Evolutionary conservation across 2,797 vertebrate species (phyloP), one percentile per base, ranked within the genome.

Genomic region (Myotis myotis): DNA sequence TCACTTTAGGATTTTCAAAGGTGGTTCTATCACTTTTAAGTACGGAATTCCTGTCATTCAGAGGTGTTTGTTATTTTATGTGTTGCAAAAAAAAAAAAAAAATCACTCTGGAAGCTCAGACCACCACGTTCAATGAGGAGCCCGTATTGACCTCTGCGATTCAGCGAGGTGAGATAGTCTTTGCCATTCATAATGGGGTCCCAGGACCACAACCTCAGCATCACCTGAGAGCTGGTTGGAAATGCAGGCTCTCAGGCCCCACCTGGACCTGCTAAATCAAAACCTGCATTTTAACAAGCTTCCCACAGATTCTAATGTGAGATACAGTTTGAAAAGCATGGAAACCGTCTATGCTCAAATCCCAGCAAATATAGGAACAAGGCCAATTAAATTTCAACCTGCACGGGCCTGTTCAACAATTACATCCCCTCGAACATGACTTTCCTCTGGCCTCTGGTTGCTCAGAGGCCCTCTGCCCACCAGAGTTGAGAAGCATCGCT

Each of bases 401-500:
- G 97, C 85, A 6, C 0, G 19, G 90, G 53, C 95, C 75, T 92
- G 95, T 33, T 49, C 22, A 36, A 47, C 44, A 78, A 8, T 53
- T 20, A n/a, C 12, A 28, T n/a, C 1, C 1, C 72, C 33, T 1
- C 0, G 11, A 92, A 92, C 91, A 49, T 13, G 89, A 78, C 79
- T 91, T 85, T 81, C 75, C 84, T 64, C 55, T 49, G 28, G 64
- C 44, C 36, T 91, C n/a, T 72, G 53, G 68, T 41, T 96, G 91
- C 96, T 95, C 0, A 0, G 88, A n/a, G 38, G 94, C 94, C 82
- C 93, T 38, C 15, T 76, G 80, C 96, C 93, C 78, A 5, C 9
- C 13, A 49, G 92, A 89, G n/a, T 38, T 51, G 74, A 90, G 93
- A 91, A 75, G 78, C 70, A 41, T 38, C 28, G 1, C 30, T 47